Conservation (phyloP, 2,888 invertebrate species). For the Pasiphila rectangulata region DNA sequence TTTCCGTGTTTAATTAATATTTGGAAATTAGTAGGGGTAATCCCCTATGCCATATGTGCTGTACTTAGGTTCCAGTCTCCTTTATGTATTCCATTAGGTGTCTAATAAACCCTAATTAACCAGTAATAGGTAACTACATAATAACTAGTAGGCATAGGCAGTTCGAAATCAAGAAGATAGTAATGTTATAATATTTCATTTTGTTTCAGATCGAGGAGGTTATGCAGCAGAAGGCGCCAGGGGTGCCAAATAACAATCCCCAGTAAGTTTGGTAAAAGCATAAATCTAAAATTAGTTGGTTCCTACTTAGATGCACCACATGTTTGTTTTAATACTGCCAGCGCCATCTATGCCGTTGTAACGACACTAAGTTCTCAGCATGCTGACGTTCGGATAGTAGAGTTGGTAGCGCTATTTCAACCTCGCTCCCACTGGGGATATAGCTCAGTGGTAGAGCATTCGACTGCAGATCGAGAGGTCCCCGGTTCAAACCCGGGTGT, state of each 20-base stretch:
- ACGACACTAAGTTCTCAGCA: constrained; percentile 9
- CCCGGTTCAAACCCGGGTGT: constrained; percentile 81
- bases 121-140: no score
- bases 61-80: no score
- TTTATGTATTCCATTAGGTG: no score
- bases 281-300: no score
- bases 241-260: constrained; percentile 68
- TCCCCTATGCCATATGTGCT: neutral
- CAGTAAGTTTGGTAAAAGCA: constrained; percentile 53
- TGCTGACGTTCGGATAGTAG: constrained; percentile 34
- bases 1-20: neutral
- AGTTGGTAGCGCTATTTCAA: constrained; percentile 42
- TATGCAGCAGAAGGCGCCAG: constrained; percentile 77
- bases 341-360: constrained; percentile 51
- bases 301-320: no score
- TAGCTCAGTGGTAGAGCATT: constrained; percentile 81
- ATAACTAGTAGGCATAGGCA: no score
- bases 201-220: constrained; percentile 74
- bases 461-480: constrained; percentile 80
- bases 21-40: neutral
- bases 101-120: no score
- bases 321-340: constrained; percentile 20
- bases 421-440: constrained; percentile 44
- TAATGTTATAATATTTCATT: no score
- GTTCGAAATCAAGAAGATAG: no score